phyloP scores from a whole-genome alignment of 2,888 invertebrate genomes.

The Spicauda simplicius region DNA sequence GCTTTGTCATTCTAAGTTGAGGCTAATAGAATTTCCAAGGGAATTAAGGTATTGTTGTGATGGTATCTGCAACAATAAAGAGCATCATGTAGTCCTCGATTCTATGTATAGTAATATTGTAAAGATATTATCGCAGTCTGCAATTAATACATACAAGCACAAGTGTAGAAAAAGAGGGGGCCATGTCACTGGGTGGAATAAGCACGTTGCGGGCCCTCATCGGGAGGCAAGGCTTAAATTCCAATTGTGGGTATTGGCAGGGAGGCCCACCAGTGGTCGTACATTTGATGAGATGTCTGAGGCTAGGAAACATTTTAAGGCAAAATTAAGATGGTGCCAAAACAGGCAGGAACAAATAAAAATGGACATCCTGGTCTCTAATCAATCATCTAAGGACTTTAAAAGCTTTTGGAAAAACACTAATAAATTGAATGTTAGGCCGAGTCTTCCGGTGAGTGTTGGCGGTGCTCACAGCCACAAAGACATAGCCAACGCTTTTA shows the following conservation, averaged over 20 bases:
- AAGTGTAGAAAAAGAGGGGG: constrained; percentile 16
- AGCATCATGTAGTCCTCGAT: constrained; percentile 1
- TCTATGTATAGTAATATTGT: constrained; percentile 6
- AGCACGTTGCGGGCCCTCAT: constrained; percentile 14
- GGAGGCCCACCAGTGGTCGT: constrained; percentile 3
- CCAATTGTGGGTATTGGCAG: constrained; percentile 14
- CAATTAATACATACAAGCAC: constrained; percentile 2
- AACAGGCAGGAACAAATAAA: constrained; percentile 1
- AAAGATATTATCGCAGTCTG: constrained; percentile 15
- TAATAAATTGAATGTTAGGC: constrained; percentile 26
- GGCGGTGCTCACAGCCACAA: not conserved
- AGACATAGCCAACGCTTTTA: constrained; percentile 19
- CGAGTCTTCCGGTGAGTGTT: constrained; percentile 28
- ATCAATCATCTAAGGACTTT: constrained; percentile 20
- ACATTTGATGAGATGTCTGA: constrained; percentile 20
- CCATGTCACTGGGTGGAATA: constrained; percentile 22
- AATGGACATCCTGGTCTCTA: constrained; percentile 2
- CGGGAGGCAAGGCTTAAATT: constrained; percentile 22
- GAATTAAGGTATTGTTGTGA: constrained; percentile 11
- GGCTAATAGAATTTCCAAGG: constrained; percentile 1
- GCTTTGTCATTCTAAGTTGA: constrained; percentile 6
- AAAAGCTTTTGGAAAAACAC: constrained; percentile 30
- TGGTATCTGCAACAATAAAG: constrained; percentile 8
- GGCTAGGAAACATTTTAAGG: constrained; percentile 22
- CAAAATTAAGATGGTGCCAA: constrained; percentile 30